Evolutionary conservation across 2,113 vertebrate species (phyloP).

Genomic region (Myiopsitta monachus): DNA sequence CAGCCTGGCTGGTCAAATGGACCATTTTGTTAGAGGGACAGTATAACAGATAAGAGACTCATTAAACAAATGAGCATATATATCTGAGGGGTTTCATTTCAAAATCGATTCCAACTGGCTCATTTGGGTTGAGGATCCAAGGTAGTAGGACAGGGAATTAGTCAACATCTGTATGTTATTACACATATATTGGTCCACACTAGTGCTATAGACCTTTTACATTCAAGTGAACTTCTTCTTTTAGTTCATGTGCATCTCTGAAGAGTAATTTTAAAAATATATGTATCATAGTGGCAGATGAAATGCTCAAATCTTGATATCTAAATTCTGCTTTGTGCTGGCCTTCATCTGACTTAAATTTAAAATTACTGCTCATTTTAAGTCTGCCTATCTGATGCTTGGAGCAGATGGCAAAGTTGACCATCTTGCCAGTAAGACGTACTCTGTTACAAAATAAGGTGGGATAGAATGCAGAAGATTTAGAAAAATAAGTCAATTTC

Average conservation of each 20-base stretch:
- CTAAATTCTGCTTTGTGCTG: neutral
- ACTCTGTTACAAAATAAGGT: neutral
- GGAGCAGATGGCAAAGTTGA: constrained; percentile 12
- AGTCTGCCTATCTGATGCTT: neutral
- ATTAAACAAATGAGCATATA: neutral
- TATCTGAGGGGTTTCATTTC: neutral
- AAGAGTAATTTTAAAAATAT: neutral
- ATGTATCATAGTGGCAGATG: neutral
- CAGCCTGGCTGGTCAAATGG: neutral
- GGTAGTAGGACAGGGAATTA: neutral
- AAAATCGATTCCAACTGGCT: neutral
- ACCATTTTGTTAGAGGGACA: neutral
- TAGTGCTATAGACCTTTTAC: neutral
- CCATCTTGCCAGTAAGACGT: neutral
- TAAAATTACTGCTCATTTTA: constrained; percentile 17
- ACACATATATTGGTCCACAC: neutral
- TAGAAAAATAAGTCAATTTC: constrained; percentile 14
- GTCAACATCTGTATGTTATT: neutral
- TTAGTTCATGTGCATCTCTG: neutral
- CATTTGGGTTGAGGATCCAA: neutral
- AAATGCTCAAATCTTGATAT: neutral
- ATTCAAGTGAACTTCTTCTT: neutral
- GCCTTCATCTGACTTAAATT: constrained; percentile 1
- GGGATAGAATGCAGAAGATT: neutral
- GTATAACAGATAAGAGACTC: neutral